Conservation (phyloP, 2,888 invertebrate genomes). For the Papilio gigon region DNA sequence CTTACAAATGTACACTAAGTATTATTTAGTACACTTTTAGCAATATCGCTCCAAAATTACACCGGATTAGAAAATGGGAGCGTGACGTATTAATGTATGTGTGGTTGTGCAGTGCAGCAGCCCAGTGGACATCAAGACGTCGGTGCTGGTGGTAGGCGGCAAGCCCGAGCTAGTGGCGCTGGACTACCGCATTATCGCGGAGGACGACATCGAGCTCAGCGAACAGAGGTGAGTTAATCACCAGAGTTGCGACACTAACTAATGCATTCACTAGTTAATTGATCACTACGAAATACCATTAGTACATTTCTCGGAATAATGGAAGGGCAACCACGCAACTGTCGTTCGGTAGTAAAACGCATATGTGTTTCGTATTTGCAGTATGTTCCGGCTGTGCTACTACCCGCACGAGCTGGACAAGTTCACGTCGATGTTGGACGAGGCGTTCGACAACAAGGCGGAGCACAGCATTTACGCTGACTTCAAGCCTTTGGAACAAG, state of each 20-base stretch:
- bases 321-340: too few species aligned
- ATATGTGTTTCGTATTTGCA: conserved; percentile 65
- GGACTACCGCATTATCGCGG: conserved; percentile 89
- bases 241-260: too few species aligned
- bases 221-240: conserved; percentile 60
- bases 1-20: too few species aligned
- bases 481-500: conserved; percentile 86
- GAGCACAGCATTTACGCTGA: conserved; percentile 90
- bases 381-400: conserved; percentile 93
- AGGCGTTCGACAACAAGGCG: conserved; percentile 85
- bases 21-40: too few species aligned
- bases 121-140: conserved; percentile 92
- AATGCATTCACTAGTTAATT: too few species aligned
- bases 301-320: too few species aligned
- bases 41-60: too few species aligned
- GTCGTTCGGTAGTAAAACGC: too few species aligned
- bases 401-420: conserved; percentile 90
- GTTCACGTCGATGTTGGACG: conserved; percentile 87
- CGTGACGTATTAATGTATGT: neutral
- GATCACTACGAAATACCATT: too few species aligned
- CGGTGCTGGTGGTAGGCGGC: conserved; percentile 90
- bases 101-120: conserved; percentile 86
- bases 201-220: conserved; percentile 61
- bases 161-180: conserved; percentile 89
- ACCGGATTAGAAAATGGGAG: too few species aligned